A percentile compares a stretch with the other conserved stretches of the same genome.
Conservation (phyloP, 2,888 invertebrate genomes). For the Strigamia crassipes region DNA sequence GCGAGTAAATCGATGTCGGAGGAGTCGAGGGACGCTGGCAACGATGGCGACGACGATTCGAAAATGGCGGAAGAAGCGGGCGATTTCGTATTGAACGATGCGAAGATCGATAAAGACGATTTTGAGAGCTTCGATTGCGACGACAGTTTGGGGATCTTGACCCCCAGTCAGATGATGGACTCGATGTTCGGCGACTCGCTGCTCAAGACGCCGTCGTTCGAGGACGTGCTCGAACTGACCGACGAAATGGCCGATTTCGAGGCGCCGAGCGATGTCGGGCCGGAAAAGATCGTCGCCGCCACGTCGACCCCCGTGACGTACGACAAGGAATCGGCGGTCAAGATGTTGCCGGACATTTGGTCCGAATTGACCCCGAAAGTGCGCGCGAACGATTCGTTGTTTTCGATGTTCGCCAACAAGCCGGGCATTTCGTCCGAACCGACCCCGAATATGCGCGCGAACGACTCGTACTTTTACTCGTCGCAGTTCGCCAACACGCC, state of each 20-base stretch:
- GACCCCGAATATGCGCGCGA: background rate
- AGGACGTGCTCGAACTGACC: conserved; percentile 63
- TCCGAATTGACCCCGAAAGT: background rate
- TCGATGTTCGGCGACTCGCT: conserved; percentile 42
- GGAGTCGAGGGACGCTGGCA: too few relatives aligned
- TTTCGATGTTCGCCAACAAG: background rate
- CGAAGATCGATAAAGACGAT: background rate
- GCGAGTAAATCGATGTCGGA: background rate
- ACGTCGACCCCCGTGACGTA: background rate
- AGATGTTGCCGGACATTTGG: background rate
- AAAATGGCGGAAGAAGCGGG: background rate
- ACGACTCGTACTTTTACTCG: background rate
- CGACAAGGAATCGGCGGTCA: background rate
- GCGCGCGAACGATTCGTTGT: background rate
- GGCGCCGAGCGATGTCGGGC: background rate
- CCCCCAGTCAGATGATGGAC: conserved; percentile 84
- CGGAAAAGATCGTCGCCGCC: background rate
- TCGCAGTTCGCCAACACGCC: background rate
- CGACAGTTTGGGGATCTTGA: conserved; percentile 83
- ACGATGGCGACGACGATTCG: background rate
- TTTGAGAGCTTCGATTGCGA: conserved; percentile 67
- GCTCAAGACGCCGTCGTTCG: conserved; percentile 66
- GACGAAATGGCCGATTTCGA: conserved; percentile 27
- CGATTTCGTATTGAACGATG: background rate
- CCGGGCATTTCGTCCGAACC: background rate